phyloP scores from a whole-genome alignment of 2,113 vertebrate species.

The Crypturellus undulatus region DNA sequence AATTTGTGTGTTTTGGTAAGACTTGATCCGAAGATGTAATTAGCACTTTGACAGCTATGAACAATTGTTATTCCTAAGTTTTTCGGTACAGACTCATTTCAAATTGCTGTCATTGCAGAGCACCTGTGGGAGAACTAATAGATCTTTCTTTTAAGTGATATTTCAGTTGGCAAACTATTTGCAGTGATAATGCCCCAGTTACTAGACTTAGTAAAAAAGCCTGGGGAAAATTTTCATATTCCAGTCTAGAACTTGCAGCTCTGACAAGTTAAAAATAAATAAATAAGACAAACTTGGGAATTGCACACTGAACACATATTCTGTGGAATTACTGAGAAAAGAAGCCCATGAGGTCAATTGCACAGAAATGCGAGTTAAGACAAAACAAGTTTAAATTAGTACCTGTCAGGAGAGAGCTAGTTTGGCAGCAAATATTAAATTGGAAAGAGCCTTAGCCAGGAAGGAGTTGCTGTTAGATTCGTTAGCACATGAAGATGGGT shows the following conservation, averaged over 20 bases:
- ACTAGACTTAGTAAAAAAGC: not conserved
- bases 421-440: conserved; percentile 35
- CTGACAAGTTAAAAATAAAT: not conserved
- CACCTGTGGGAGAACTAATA: not conserved
- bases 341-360: conserved; percentile 18
- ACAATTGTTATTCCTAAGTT: not conserved
- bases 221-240: not conserved
- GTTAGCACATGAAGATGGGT: not conserved
- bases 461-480: not conserved
- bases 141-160: not conserved
- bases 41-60: not conserved
- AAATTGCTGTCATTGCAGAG: not conserved
- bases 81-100: not conserved
- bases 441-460: conserved; percentile 33
- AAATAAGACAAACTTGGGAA: not conserved
- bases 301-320: conserved; percentile 9
- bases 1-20: not conserved
- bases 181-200: not conserved
- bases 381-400: conserved; percentile 45
- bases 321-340: conserved; percentile 2
- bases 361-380: conserved; percentile 33
- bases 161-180: not conserved
- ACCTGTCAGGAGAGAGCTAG: conserved; percentile 35
- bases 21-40: not conserved
- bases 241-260: not conserved